Conservation (phyloP, 2,888 invertebrate genomes). For the Rhagophthalmus giganteus region DNA sequence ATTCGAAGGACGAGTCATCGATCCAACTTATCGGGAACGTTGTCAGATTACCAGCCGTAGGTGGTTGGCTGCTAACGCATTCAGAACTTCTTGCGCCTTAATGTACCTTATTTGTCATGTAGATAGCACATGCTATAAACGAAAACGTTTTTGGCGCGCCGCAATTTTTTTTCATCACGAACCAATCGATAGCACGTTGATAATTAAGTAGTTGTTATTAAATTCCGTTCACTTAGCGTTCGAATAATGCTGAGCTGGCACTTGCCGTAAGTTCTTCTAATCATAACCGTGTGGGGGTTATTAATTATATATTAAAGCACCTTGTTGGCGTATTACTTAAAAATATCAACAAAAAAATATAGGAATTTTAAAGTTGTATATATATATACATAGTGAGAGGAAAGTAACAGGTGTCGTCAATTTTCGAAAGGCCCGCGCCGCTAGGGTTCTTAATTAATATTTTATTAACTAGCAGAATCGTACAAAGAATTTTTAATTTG, state of each 20-base stretch:
- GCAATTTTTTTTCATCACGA: no score
- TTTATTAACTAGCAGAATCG: constrained; percentile 17
- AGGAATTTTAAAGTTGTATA: not conserved
- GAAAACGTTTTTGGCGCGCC: no score
- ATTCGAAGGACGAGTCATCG: constrained; percentile 45
- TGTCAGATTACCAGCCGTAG: constrained; percentile 47
- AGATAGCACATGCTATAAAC: constrained; percentile 1
- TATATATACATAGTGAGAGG: not conserved
- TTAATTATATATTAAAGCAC: not conserved
- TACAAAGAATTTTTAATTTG: constrained; percentile 17
- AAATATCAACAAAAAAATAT: not conserved
- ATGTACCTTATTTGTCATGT: constrained; percentile 45
- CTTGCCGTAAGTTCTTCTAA: not conserved
- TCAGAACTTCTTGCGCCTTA: constrained; percentile 34
- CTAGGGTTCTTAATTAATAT: constrained; percentile 14
- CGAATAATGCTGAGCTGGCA: no score
- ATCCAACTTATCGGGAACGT: constrained; percentile 49
- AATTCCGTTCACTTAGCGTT: no score
- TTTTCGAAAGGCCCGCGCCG: constrained; percentile 4
- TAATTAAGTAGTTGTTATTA: no score
- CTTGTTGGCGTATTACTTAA: not conserved
- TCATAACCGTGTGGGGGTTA: not conserved
- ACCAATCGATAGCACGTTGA: no score
- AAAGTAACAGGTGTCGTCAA: constrained; percentile 14
- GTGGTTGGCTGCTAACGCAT: constrained; percentile 42